Evolutionary conservation across 2,113 vertebrate species (phyloP).

Genomic region (Neogale vison): DNA sequence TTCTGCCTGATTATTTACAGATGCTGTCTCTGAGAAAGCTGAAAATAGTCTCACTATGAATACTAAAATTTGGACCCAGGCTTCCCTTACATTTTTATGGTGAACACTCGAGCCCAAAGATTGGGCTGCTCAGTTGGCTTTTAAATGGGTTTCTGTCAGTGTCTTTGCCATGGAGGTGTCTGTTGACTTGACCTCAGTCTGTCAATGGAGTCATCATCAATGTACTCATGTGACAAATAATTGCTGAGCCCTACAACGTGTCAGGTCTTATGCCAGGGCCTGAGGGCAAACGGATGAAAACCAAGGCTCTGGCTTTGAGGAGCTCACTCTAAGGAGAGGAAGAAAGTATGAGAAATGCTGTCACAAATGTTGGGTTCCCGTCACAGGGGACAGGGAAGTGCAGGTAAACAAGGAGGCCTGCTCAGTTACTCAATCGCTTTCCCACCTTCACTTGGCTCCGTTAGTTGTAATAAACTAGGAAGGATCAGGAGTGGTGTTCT

Average conservation of each 20-base stretch:
- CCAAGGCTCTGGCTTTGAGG: background rate
- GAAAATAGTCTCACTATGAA: slow-evolving; percentile 85
- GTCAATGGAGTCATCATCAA: background rate
- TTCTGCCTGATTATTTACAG: slow-evolving; percentile 92
- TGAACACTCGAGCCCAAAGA: slow-evolving; percentile 57
- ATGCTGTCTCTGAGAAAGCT: slow-evolving; percentile 86
- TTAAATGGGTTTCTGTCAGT: background rate
- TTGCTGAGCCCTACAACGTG: background rate
- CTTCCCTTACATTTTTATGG: slow-evolving; percentile 80
- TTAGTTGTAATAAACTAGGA: background rate
- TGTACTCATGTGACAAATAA: background rate
- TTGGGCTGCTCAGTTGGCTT: background rate
- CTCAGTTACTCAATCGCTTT: background rate
- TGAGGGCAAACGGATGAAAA: background rate
- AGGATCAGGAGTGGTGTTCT: background rate
- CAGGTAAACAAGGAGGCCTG: background rate
- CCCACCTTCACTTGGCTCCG: background rate
- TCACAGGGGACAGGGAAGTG: background rate
- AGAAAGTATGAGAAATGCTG: background rate
- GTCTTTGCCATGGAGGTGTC: slow-evolving; percentile 13
- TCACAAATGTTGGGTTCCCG: background rate
- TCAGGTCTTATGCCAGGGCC: background rate
- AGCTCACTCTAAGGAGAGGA: background rate
- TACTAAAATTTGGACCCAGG: slow-evolving; percentile 76
- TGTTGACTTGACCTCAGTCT: background rate